phyloP scores from a whole-genome alignment of 2,888 invertebrate genomes.

The Thalpophila matura region DNA sequence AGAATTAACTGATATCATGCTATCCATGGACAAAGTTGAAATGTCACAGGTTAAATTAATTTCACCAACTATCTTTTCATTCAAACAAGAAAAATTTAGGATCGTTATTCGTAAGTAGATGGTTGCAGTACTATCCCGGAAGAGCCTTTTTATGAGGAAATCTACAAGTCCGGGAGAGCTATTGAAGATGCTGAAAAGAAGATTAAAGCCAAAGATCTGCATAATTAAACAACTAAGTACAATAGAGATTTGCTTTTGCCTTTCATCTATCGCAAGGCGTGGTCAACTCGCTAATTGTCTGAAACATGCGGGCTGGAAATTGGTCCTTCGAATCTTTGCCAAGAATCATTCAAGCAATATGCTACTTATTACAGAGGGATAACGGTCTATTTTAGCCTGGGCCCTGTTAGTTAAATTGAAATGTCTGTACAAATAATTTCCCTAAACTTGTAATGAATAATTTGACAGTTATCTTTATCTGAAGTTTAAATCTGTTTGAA shows the following conservation, averaged over 20 bases:
- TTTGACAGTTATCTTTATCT: constrained; percentile 45
- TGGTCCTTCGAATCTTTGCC: constrained; percentile 23
- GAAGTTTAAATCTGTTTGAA: constrained; percentile 41
- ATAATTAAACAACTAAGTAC: constrained; percentile 37
- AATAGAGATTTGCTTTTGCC: constrained; percentile 31
- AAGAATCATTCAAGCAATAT: constrained; percentile 1
- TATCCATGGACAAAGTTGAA: no score
- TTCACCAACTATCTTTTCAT: no score
- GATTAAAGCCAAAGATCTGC: constrained; percentile 29
- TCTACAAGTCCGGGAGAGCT: no score
- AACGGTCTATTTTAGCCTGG: constrained; percentile 14
- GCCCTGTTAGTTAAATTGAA: constrained; percentile 30
- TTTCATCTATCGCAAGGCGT: constrained; percentile 41
- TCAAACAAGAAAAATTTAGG: no score
- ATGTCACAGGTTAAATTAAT: no score
- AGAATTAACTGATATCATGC: no score
- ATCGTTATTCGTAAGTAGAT: no score
- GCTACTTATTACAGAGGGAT: background rate
- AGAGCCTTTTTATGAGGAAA: no score
- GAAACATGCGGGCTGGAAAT: constrained; percentile 73
- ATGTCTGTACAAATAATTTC: constrained; percentile 51
- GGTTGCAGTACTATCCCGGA: no score
- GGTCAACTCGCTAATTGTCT: constrained; percentile 60
- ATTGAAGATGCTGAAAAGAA: background rate
- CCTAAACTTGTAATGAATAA: constrained; percentile 50